Evolutionary conservation across 2,113 vertebrate genomes (phyloP), one percentile per base, ranked within the genome.

Genomic region (Asarcornis scutulata): DNA sequence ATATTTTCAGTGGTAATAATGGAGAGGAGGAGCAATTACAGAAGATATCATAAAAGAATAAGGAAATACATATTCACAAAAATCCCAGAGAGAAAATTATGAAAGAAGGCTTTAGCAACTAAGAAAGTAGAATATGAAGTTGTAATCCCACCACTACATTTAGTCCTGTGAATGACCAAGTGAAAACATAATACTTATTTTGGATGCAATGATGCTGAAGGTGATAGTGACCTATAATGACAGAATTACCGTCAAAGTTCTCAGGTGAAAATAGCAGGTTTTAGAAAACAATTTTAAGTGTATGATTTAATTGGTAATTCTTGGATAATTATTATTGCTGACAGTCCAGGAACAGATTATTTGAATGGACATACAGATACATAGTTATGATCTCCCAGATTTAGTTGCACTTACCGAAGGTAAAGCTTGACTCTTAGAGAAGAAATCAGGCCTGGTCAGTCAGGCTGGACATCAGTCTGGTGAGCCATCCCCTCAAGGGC

Each of bases 281-380:
- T 92, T 72, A 62, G 80, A 68, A 94, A 95, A 95, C 77, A 95
- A 73, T 88, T 88, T 86, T 89, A 92, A 95, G 58, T 68, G 88
- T 84, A 90, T 95, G 83, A 94, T 93, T 96, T 94, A 91, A 96
- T 92, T 2, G 0, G 80, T 78, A 90, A 86, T 91, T 93, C 93
- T 80, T 88, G 26, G 83, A 93, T 73, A 95, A 93, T 97, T 97
- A 81, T 96, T 93, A 75, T 86, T 25, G 0, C 48, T 92, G 86
- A n/a, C 76, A 87, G 81, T 75, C 58, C 77, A 84, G 87, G 74
- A 93, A 64, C 74, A 90, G 85, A 93, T 94, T 93, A 93, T 88
- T 90, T 81, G 88, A 94, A 36, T 82, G 76, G 60, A 78, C 0
- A 1, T 72, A 58, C 88, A 81, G 76, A 88, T 90, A 86, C 56